Percentiles rank a stretch among this genome's conserved stretches.
Conservation (phyloP, 2,113 vertebrate genomes). For the Platysternon megacephalum region DNA sequence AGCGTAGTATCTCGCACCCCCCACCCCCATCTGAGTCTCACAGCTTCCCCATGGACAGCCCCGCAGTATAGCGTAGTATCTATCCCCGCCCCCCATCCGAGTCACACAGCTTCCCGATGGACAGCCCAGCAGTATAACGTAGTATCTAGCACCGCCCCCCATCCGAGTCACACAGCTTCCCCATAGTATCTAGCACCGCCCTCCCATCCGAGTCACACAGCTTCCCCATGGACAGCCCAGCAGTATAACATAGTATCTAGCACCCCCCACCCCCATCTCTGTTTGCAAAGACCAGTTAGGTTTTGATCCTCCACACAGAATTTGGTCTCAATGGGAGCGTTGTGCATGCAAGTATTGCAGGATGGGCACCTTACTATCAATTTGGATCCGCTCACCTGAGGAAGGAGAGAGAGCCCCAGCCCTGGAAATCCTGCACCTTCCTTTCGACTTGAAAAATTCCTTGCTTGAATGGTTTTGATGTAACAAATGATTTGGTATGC, state of each 20-base stretch:
- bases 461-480: neutral
- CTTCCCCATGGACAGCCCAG: neutral
- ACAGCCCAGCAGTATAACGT: neutral
- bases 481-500: neutral
- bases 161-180: neutral
- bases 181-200: neutral
- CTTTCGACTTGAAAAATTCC: neutral
- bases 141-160: neutral
- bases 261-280: neutral
- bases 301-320: neutral
- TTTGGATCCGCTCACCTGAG: neutral
- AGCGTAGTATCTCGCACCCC: neutral
- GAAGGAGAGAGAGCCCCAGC: neutral
- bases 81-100: neutral
- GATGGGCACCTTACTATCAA: neutral
- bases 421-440: accelerated
- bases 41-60: neutral
- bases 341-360: neutral
- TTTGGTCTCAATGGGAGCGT: neutral
- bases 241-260: neutral
- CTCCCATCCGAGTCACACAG: neutral
- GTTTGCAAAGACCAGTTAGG: neutral
- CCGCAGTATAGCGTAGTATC: neutral
- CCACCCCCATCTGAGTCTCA: neutral
- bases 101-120: neutral